Evolutionary conservation across 2,113 vertebrate species (phyloP), one percentile per base, ranked within the genome.

Genomic region (Mormyrus lacerda): DNA sequence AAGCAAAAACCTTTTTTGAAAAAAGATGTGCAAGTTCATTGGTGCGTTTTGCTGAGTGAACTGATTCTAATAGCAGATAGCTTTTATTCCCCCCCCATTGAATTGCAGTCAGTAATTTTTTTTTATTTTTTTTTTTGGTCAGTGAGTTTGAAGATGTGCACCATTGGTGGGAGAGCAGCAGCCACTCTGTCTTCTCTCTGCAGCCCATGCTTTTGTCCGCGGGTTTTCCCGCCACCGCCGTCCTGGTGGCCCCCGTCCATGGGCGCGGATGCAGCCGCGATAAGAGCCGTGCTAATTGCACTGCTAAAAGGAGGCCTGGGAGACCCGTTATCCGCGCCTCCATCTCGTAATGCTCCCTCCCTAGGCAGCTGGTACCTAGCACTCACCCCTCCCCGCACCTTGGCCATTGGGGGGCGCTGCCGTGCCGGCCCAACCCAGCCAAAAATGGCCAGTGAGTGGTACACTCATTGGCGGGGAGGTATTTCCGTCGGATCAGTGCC

Each of bases 231-330:
- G 85, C 90, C 91, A 89, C 91, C 90, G 89, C 13, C 39, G 10
- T 89, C 45, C 51, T 91, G 83, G 1, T 45, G 19, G 91, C 94
- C 93, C n/a, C 92, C 93, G 94, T 96, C 95, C 94, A 95, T 93
- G 94, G 92, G 93, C 95, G 94, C 95, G 95, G 95, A 96, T 95
- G 94, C 94, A 96, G 94, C 94, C 94, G 95, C 95, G 95, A 96
- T 96, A 96, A 96, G 96, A 96, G 96, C 95, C 95, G 94, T 95
- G 96, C 96, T 96, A 96, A 96, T 96, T 96, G 96, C 94, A 95
- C 93, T 93, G 94, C 93, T 96, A 94, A 95, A 96, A 96, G 95
- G 95, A 95, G 95, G 95, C 95, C 95, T 95, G 95, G 94, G 96
- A 96, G 96, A 96, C 95, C 95, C 95, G 95, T 96, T 96, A 96